Evolutionary conservation across 2,797 vertebrate genomes (phyloP).

Genomic region (Poecilia wingei): DNA sequence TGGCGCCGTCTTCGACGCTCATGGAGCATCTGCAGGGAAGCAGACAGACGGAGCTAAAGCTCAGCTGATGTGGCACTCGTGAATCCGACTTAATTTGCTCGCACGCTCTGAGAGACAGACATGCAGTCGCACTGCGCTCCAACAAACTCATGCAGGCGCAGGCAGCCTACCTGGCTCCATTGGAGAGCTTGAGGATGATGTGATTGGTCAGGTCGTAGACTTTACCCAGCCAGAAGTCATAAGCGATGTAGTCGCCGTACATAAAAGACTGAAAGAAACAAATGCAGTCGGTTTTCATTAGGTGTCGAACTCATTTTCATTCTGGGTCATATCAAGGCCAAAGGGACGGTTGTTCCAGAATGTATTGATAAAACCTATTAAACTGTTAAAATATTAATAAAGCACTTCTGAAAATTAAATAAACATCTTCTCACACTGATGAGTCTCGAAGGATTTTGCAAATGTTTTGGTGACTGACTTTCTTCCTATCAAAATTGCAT

Average conservation of each 20-base stretch:
- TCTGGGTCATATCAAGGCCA: no score
- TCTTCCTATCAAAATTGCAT: no score
- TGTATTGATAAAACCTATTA: no score
- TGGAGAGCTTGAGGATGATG: slow-evolving; percentile 96
- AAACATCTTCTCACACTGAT: no score
- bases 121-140: neutral
- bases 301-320: no score
- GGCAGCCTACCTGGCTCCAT: slow-evolving; percentile 90
- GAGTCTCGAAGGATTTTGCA: no score
- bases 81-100: slow-evolving; percentile 2
- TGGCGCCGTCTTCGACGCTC: slow-evolving; percentile 96
- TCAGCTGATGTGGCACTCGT: slow-evolving; percentile 26
- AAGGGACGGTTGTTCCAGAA: no score
- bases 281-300: slow-evolving; percentile 1
- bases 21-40: slow-evolving; percentile 91
- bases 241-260: slow-evolving; percentile 98
- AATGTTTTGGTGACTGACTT: no score
- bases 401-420: no score
- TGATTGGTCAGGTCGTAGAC: slow-evolving; percentile 98
- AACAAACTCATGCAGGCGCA: slow-evolving; percentile 16
- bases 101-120: neutral
- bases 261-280: slow-evolving; percentile 88
- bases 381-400: no score
- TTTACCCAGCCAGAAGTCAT: slow-evolving; percentile 98
- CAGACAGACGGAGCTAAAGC: slow-evolving; percentile 11